Percentiles rank a stretch among this genome's conserved stretches.
These are phyloP conservation scores for Eupithecia insigniata DNA, from an alignment of 2,888 invertebrate species.

Conservation along the genomic window DNA sequence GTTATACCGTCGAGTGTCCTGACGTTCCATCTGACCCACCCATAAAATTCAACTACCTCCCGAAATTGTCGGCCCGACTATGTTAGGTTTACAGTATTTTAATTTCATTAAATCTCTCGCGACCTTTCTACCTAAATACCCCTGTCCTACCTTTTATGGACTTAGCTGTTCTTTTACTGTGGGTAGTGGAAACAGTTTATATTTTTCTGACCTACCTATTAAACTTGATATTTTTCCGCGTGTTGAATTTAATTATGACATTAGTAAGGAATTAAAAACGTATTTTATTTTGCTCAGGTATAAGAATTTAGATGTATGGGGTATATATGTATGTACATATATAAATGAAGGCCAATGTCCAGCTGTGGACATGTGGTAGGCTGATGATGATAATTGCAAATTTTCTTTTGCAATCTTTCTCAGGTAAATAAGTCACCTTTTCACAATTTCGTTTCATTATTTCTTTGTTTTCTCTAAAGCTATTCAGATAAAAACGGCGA, in stretches of 20 bases:
- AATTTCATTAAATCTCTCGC: constrained; percentile 32
- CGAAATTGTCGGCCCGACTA: constrained; percentile 47
- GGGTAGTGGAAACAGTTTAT: not conserved
- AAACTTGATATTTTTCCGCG: not conserved
- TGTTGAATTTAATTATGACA: not conserved
- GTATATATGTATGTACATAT: too few relatives aligned
- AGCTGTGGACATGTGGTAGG: not conserved
- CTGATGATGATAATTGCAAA: not conserved
- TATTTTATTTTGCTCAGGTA: not conserved
- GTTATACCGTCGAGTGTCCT: constrained; percentile 68
- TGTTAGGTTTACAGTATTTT: constrained; percentile 33
- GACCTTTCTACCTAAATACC: not conserved
- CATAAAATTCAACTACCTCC: constrained; percentile 68
- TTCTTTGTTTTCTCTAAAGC: too few relatives aligned
- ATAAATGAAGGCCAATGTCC: not conserved
- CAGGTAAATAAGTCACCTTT: too few relatives aligned
- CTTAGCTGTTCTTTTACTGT: not conserved
- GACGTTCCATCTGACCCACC: constrained; percentile 67
- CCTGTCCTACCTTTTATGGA: not conserved
- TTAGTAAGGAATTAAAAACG: not conserved
- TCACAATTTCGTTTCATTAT: too few relatives aligned
- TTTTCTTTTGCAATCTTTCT: too few relatives aligned
- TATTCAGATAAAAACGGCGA: too few relatives aligned
- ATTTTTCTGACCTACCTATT: not conserved
- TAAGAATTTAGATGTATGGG: not conserved